Evolutionary conservation across 1,140 invertebrate genomes (phyloP), one percentile per base, ranked within the genome.

Genomic region (Anadara kagoshimensis): DNA sequence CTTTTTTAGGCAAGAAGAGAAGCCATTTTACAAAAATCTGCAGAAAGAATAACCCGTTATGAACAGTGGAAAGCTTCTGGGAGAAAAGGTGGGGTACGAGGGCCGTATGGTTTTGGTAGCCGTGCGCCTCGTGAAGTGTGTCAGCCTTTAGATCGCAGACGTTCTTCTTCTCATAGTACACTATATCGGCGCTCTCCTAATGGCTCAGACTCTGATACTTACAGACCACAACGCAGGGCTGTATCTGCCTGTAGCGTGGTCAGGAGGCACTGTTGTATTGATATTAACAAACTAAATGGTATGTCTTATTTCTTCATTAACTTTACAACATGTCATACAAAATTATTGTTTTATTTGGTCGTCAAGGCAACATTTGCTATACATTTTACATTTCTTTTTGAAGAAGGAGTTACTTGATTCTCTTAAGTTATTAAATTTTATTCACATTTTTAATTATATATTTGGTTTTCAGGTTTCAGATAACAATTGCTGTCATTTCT

Each of bases 71-170:
- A 85, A 66, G 70, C 79, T 51, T 66, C 45, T 59, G 83, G 83
- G 47, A 78, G 83, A 58, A 83, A 83, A 86, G 82, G 85, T 84
- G 85, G 84, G 79, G 77, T 78, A 44, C 77, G 81, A 72, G 73
- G 75, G 49, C 62, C 79, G 54, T 80, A 83, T 54, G 86, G 83
- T 57, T 87, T 87, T 79, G 86, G 86, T 66, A 87, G 86, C 75
- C 78, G 83, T 69, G 83, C 86, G 49, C 86, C 86, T 59, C 84
- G 86, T 79, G 81, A 85, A 73, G 84, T 87, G 76, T 87, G 86
- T 81, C 78, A 82, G 75, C 82, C 84, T 61, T 70, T 83, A 72
- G 86, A 86, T 72, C 81, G 84, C 26, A 75, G 81, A 53, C 80
- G 86, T 26, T 87, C 86, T 49, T 86, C 86, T 45, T 87, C 86